Evolutionary conservation across 2,113 vertebrate species (phyloP), one percentile per base, ranked within the genome.

Genomic region (Muscicapa adusta): DNA sequence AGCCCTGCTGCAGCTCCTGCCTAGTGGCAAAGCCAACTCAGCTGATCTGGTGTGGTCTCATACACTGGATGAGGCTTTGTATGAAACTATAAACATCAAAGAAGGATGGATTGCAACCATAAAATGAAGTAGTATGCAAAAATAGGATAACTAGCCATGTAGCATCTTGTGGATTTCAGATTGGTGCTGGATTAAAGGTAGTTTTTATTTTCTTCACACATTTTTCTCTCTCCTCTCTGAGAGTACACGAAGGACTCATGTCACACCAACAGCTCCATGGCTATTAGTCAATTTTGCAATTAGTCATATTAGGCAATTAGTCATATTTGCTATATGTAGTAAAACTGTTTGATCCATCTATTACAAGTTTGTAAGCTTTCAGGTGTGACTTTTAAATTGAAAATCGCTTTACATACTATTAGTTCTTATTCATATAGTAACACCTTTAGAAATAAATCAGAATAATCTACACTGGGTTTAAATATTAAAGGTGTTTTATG

Each of bases 41-140:
- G 67, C 20, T 9, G 1, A 10, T 56, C 20, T 9, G 1, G 12
- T 56, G 8, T 0, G 7, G 34, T 42, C 76, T 71, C 3, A 0
- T 58, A 7, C 3, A 5, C 33, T 38, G 33, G 14, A 42, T 53
- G 29, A 73, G 54, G 36, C 33, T 80, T 70, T 74, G 14, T 29
- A 26, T 72, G 43, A 56, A 77, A n/a, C 17, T 9, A 15, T 42
- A 42, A 73, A 34, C 33, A 40, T 50, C 61, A 89, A 62, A 87
- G 56, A 74, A 66, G 14, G 42, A 60, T 54, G 60, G 28, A 40
- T 26, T 76, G 43, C 38, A 65, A 60, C 53, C 1, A 31, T 38
- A n/a, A 74, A 84, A 89, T 66, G 6, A 50, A 29, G 42, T 51
- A 14, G 23, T 34, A 29, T 65, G 62, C 22, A 79, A 56, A 91